Evolutionary conservation across 2,888 invertebrate species (phyloP), one percentile per base, ranked within the genome.

Genomic region (Drosophila limbata): DNA sequence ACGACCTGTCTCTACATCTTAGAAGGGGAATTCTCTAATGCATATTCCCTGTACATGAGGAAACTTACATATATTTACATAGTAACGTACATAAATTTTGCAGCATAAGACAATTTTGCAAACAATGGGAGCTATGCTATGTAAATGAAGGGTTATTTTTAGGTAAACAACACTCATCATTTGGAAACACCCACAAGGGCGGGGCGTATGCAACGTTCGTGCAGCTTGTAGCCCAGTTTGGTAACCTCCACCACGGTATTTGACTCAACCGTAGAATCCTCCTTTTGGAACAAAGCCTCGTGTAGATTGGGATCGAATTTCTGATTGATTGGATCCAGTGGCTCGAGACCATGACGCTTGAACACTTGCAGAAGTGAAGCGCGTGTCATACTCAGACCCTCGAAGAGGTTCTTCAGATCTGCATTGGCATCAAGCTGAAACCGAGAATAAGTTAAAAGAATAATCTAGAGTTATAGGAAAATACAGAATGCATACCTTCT

Each of bases 221-320:
- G 97, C 60, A 99, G 93, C 92, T 97, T 98, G 93, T 98, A 99
- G 6, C 99, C 99, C 50, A 98, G 94, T 94, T 99, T 99, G 64
- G 97, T 97, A 1, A 99, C 98, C 1, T 97, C 96, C 3, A 98
- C 96, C 10, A 99, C 96, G 0, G 97, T 97, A 37, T 98, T 98
- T 0, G 97, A 94, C 64, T 95, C 95, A 52, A 96, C 96, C 3
- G 96, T 96, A 85, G 96, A 94, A 52, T 96, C 96, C 77, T 96
- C 95, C 94, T 98, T 97, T 93, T 98, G 96, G 93, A 98, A 99
- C 39, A 99, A 93, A 0, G 99, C 99, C 93, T 99, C 99, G 88
- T 99, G 99, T 55, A 96, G 93, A 92, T 99, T 98, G 0, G 99
- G 99, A 93, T 99, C 96, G 92, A 99, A 99, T 91, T 98, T 98